Base-by-base conservation (phyloP, 2,888 invertebrate species). In the Scrobipalpa costella region DNA sequence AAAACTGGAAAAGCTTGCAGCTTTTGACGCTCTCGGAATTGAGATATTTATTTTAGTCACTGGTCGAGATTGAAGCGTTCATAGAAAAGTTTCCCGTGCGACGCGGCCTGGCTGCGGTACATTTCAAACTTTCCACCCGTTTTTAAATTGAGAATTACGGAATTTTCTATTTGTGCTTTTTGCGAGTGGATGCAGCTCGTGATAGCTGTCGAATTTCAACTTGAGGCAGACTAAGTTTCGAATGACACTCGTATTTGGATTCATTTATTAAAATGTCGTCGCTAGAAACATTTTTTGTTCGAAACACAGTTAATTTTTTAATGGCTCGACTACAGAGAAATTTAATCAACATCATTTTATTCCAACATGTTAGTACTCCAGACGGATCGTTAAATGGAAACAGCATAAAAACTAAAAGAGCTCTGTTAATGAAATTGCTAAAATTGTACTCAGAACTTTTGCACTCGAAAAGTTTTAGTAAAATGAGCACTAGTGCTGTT, bases 361-460 rank as follows among this genome's bases (percentile, higher is more conserved):
- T 27, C 27, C 2, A n/a, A 44, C 44, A 15, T 9, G 44, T n/a
- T 44, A 15, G n/a, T 44, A 44, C 44, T 44, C 15, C 44, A 44
- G n/a, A 9, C 9, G 44, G 44, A 6, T 44, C 44, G 44, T 44
- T 44, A 44, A 44, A 44, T 44, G 44, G 13, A 21, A 9, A 3
- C 9, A 21, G 13, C 21, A 52, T 21, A 52, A 52, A 27, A 52
- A 52, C 50, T 21, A 9, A 13, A 52, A 52, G 21, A 19, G 21
- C 50, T 21, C 11, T 11, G 21, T 21, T 52, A 21, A 21, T 19
- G 13, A 52, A 21, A 21, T 52, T 52, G 21, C 21, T 52, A 13
- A 52, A 52, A 52, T 21, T 52, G 50, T 9, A 27, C 67, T 68
- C 66, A 58, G 58, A 55, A 59, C 61, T 65, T 57, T 61, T 65